Conservation (phyloP, 2,797 vertebrate genomes). For the Caiman crocodilus region DNA sequence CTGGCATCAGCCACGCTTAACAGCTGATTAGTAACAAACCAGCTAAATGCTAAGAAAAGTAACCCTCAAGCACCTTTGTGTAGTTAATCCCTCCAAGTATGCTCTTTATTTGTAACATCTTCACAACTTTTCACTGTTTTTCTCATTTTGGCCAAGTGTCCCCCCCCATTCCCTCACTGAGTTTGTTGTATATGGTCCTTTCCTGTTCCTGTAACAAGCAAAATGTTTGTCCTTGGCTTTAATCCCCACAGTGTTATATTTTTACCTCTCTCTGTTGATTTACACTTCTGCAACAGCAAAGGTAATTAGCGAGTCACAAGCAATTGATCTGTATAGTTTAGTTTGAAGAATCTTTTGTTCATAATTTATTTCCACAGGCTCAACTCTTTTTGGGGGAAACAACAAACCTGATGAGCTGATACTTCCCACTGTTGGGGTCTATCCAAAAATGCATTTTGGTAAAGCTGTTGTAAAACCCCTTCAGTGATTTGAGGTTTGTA, state of each 20-base stretch:
- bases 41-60: neutral
- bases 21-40: neutral
- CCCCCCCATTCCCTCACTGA: neutral
- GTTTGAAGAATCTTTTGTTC: neutral
- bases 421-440: neutral
- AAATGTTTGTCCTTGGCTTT: neutral
- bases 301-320: neutral
- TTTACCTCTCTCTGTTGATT: neutral
- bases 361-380: neutral
- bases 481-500: neutral
- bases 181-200: neutral
- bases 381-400: neutral
- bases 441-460: constrained; percentile 6
- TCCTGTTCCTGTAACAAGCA: neutral
- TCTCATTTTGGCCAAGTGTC: neutral
- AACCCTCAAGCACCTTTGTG: neutral
- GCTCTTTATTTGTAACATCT: neutral
- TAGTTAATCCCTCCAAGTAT: neutral
- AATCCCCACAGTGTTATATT: neutral
- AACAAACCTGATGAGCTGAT: neutral
- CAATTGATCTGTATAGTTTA: neutral
- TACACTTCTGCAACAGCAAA: neutral
- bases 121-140: neutral
- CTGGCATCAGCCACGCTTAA: neutral
- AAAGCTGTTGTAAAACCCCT: neutral